Conservation (phyloP, 2,797 vertebrate species). For the Clamator glandarius region DNA sequence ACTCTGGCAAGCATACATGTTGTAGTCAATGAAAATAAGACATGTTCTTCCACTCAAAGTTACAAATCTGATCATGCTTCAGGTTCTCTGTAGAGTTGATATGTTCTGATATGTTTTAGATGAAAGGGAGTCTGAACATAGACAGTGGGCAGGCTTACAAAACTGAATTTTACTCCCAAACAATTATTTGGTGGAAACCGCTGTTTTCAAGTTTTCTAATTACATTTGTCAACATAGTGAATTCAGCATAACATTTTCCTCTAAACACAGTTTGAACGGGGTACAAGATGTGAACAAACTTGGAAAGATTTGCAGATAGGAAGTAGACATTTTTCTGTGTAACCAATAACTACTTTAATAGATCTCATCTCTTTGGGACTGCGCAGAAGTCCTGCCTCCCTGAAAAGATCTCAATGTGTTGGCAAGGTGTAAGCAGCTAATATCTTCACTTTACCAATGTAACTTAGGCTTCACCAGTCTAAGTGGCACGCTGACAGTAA, state of each 20-base stretch:
- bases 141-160: background rate
- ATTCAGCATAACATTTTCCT: background rate
- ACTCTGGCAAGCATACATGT: background rate
- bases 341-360: background rate
- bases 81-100: background rate
- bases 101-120: background rate
- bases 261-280: background rate
- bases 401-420: background rate
- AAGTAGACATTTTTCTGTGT: background rate
- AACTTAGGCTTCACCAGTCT: background rate
- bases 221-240: background rate
- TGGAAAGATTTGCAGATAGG: background rate
- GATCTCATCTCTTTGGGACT: background rate
- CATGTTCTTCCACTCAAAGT: background rate
- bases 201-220: background rate
- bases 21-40: background rate
- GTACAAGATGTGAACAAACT: background rate
- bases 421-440: background rate
- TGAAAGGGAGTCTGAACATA: background rate
- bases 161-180: background rate
- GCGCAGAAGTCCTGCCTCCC: background rate
- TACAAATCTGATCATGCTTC: background rate
- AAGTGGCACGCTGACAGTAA: background rate
- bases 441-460: background rate
- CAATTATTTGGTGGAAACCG: constrained; percentile 10